Conservation (phyloP, 1,140 invertebrate genomes). For the Paraescarpia echinospica region DNA sequence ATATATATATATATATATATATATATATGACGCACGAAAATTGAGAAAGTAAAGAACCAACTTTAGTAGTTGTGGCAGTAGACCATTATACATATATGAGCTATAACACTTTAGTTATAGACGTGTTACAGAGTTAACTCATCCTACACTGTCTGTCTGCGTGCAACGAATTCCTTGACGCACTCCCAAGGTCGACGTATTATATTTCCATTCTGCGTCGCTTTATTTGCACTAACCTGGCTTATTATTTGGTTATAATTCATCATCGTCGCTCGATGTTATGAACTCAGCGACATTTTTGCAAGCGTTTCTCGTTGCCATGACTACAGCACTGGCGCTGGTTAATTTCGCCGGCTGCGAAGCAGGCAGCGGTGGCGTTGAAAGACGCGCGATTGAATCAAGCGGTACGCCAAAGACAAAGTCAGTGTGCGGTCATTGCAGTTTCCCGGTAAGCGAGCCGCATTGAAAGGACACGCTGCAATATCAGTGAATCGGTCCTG, state of each 20-base stretch:
- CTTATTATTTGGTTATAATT: conserved; percentile 7
- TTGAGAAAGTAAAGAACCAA: no score
- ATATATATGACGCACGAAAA: no score
- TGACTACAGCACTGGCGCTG: neutral
- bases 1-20: no score
- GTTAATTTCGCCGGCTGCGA: neutral
- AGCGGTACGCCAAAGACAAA: neutral
- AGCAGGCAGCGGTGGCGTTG: neutral
- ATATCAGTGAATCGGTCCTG: neutral
- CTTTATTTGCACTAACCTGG: neutral
- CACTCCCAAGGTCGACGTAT: neutral
- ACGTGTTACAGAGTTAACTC: no score
- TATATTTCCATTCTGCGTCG: neutral
- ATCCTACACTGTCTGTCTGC: neutral
- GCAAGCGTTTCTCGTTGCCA: neutral
- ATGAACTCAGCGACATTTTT: neutral
- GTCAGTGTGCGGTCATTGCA: neutral
- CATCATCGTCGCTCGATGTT: neutral
- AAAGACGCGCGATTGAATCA: neutral
- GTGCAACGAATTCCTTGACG: neutral
- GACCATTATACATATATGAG: no score
- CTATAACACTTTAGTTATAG: no score
- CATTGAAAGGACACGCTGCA: neutral
- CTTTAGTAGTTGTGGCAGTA: no score
- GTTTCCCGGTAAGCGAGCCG: neutral